A percentile compares a stretch with the other conserved stretches of the same genome.
Conservation (phyloP, 2,888 invertebrate species). For the Euclidia mi region DNA sequence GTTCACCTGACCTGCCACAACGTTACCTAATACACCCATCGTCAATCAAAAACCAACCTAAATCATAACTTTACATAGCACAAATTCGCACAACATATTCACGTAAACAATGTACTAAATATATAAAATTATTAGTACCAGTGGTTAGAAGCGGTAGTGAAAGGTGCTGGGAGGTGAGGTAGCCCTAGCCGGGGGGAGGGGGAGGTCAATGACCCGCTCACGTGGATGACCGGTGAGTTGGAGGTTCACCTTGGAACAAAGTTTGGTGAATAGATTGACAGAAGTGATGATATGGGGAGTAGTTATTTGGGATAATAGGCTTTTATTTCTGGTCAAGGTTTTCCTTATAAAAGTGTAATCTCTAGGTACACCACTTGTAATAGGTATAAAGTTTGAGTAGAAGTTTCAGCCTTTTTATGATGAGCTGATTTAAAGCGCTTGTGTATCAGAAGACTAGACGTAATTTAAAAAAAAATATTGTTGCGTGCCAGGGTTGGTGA, state of each 20-base stretch:
- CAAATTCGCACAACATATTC: conserved; percentile 4
- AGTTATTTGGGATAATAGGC: too few relatives aligned
- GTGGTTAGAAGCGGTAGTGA: conserved; percentile 31
- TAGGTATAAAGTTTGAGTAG: too few relatives aligned
- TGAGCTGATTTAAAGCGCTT: too few relatives aligned
- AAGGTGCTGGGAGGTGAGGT: conserved; percentile 28
- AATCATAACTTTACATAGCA: background rate
- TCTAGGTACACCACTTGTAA: too few relatives aligned
- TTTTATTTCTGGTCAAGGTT: too few relatives aligned
- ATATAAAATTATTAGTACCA: conserved; percentile 1
- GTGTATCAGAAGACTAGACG: too few relatives aligned
- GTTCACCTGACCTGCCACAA: conserved; percentile 11
- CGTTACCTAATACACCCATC: conserved; percentile 8
- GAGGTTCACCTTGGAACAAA: conserved; percentile 31
- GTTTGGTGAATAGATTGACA: background rate
- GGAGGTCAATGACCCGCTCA: conserved; percentile 36
- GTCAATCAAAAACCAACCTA: conserved; percentile 3
- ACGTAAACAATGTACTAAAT: conserved; percentile 13
- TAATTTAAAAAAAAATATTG: too few relatives aligned
- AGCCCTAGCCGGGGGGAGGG: conserved; percentile 18
- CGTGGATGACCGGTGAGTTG: conserved; percentile 29
- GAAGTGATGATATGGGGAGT: background rate
- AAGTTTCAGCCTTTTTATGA: too few relatives aligned
- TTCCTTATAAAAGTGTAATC: too few relatives aligned
- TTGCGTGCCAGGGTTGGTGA: too few relatives aligned